Evolutionary conservation across 2,113 vertebrate genomes (phyloP).

Genomic region (Pyrgilauda ruficollis): DNA sequence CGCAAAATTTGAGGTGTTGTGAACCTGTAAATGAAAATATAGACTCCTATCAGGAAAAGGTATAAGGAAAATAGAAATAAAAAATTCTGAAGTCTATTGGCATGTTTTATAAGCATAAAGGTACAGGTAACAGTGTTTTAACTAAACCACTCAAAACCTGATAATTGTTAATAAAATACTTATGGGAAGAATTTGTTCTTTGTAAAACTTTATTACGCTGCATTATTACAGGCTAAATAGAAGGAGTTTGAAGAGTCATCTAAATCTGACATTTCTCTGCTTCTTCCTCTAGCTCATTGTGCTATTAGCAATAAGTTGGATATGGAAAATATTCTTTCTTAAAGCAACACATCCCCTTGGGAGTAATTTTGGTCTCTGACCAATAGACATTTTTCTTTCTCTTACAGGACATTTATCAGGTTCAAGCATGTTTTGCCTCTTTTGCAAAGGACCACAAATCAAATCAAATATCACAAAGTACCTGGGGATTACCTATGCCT

Average conservation of each 20-base stretch:
- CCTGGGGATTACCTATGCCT: background rate
- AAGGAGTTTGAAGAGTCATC: background rate
- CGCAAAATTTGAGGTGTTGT: background rate
- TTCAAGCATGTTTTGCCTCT: background rate
- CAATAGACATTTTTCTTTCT: background rate
- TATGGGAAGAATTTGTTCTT: background rate
- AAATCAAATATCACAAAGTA: slow-evolving; percentile 58
- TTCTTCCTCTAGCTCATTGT: background rate
- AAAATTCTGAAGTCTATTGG: background rate
- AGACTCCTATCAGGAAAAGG: background rate
- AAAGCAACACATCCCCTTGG: background rate
- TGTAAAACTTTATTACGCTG: background rate
- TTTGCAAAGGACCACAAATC: slow-evolving; percentile 39
- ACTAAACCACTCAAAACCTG: background rate
- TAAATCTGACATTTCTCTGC: background rate
- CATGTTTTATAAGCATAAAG: background rate
- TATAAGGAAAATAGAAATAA: background rate
- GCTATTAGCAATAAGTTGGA: background rate
- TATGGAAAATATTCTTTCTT: slow-evolving; percentile 2
- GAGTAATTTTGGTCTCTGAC: slow-evolving; percentile 17
- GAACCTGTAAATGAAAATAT: background rate
- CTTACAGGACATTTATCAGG: slow-evolving; percentile 1
- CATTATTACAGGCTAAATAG: background rate
- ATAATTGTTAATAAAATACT: background rate
- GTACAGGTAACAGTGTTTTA: background rate